These are phyloP conservation scores for Neoseiulus cucumeris DNA, from an alignment of 1,140 invertebrate species.

Conservation along the genomic window DNA sequence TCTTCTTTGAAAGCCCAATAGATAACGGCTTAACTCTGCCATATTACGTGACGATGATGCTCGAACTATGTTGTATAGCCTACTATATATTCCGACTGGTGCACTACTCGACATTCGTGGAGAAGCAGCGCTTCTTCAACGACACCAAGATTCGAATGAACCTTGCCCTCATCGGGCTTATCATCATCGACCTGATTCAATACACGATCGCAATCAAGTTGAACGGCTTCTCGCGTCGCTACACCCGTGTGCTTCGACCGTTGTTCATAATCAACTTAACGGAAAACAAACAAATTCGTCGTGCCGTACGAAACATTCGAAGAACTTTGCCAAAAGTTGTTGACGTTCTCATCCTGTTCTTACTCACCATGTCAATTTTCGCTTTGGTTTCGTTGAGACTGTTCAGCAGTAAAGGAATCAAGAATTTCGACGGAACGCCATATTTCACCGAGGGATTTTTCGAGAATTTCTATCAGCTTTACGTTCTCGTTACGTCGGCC, in stretches of 20 bases:
- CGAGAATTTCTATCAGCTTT: slow-evolving; percentile 33
- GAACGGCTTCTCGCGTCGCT: slow-evolving; percentile 25
- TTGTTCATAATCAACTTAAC: slow-evolving; percentile 35
- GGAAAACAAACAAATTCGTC: slow-evolving; percentile 33
- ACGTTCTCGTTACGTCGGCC: slow-evolving; percentile 35
- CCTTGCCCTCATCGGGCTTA: slow-evolving; percentile 26
- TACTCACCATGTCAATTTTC: slow-evolving; percentile 31
- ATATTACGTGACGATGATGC: slow-evolving; percentile 28
- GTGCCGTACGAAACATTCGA: slow-evolving; percentile 34
- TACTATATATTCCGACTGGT: slow-evolving; percentile 28
- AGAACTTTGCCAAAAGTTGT: slow-evolving; percentile 33
- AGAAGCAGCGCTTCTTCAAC: slow-evolving; percentile 26
- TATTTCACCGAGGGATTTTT: slow-evolving; percentile 31
- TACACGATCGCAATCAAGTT: slow-evolving; percentile 21
- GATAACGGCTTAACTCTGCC: slow-evolving; percentile 24
- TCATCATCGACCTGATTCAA: slow-evolving; percentile 29
- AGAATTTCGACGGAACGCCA: slow-evolving; percentile 27
- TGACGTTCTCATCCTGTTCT: slow-evolving; percentile 33
- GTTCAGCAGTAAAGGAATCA: slow-evolving; percentile 27
- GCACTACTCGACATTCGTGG: slow-evolving; percentile 26
- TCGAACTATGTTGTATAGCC: slow-evolving; percentile 27
- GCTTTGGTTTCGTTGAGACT: slow-evolving; percentile 33
- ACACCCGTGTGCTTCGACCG: slow-evolving; percentile 30
- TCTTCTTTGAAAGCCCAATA: slow-evolving; percentile 31
- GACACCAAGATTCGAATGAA: slow-evolving; percentile 32